A percentile compares a stretch with the other conserved stretches of the same genome.
Conservation (phyloP, 2,888 invertebrate species). For the Hetaerina titia region DNA sequence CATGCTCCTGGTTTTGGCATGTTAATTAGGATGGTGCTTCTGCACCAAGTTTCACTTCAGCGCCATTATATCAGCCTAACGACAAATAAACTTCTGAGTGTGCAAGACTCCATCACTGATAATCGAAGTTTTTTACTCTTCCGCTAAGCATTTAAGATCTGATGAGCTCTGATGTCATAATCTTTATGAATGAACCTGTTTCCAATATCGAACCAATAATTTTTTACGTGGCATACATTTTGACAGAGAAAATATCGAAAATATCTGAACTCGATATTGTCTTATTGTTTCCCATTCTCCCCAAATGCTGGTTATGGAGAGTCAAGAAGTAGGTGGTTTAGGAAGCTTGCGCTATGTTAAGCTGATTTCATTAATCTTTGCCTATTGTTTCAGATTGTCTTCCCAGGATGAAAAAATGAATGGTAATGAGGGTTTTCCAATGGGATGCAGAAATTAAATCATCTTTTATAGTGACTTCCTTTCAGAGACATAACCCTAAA, state of each 20-base stretch:
- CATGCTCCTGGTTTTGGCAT: neutral
- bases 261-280: neutral
- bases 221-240: neutral
- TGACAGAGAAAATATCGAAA: neutral
- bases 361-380: no score
- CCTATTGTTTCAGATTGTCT: no score
- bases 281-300: neutral
- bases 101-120: neutral
- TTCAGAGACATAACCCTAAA: no score
- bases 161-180: neutral
- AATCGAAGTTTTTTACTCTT: neutral
- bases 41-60: neutral
- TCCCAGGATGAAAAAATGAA: no score
- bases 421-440: no score
- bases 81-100: neutral
- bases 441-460: no score
- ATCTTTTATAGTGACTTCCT: no score
- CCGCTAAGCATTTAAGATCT: neutral
- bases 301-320: neutral
- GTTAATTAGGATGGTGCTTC: slow-evolving; percentile 31
- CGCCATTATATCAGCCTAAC: neutral
- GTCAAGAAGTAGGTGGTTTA: neutral
- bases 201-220: neutral
- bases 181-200: neutral
- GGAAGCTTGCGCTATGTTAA: no score